A percentile compares a stretch with the other conserved stretches of the same genome.
These are phyloP conservation scores for Unio pictorum DNA, from an alignment of 2,888 invertebrate genomes.

Conservation along the genomic window DNA sequence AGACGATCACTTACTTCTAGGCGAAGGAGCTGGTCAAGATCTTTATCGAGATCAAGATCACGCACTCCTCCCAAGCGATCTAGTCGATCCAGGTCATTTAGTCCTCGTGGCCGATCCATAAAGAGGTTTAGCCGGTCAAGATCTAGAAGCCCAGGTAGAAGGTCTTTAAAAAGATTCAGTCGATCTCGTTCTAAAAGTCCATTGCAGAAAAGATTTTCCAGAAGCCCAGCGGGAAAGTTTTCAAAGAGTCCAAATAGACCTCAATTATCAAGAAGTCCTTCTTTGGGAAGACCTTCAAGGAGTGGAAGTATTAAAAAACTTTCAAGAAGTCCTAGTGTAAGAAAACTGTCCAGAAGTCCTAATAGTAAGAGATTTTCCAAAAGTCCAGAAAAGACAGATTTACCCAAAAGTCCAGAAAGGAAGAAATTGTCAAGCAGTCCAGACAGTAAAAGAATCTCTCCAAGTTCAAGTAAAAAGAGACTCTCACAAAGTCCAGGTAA, in stretches of 20 bases:
- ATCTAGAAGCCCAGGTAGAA: conserved; percentile 30
- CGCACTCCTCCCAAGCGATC: conserved; percentile 9
- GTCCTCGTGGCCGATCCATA: conserved; percentile 11
- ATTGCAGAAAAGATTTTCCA: conserved; percentile 13
- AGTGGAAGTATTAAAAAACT: too few relatives aligned
- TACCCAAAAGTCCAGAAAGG: too few relatives aligned
- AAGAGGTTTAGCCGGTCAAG: conserved; percentile 24
- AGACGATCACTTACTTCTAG: conserved; percentile 15
- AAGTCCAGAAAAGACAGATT: too few relatives aligned
- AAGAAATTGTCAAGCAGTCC: too few relatives aligned
- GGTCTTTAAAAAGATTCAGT: conserved; percentile 16
- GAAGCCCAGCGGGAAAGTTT: conserved; percentile 14
- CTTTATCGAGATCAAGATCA: conserved; percentile 28
- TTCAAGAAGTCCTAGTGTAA: too few relatives aligned
- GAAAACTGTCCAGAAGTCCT: too few relatives aligned
- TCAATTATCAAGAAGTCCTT: too few relatives aligned
- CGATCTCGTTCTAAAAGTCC: conserved; percentile 1
- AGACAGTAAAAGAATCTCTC: too few relatives aligned
- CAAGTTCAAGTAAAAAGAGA: too few relatives aligned
- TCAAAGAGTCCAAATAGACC: conserved; percentile 4
- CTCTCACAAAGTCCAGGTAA: too few relatives aligned
- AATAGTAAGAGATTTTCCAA: too few relatives aligned
- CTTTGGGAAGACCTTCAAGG: too few relatives aligned
- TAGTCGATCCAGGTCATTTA: conserved; percentile 12
- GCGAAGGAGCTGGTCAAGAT: conserved; percentile 12